These are phyloP conservation scores for Zosterops pallidus DNA, from an alignment of 2,113 vertebrate genomes.

Conservation along the genomic window DNA sequence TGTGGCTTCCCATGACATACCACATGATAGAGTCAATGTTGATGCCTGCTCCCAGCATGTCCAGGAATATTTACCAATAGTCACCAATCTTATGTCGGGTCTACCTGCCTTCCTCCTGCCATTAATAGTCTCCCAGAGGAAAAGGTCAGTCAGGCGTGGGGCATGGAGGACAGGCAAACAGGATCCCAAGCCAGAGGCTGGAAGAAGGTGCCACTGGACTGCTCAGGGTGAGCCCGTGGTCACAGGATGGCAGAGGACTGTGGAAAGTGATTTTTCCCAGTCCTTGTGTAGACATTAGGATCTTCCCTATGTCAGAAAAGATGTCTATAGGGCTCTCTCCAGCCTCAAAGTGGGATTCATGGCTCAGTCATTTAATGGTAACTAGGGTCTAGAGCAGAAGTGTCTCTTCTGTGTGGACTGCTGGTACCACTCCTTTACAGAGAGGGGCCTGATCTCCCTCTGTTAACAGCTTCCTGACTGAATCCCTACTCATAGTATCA, in stretches of 20 bases:
- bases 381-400: neutral
- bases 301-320: neutral
- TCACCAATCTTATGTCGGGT: fast-evolving
- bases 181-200: neutral
- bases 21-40: neutral
- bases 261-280: neutral
- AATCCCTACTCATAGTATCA: neutral
- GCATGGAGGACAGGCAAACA: fast-evolving
- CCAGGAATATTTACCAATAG: neutral
- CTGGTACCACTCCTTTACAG: neutral
- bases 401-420: neutral
- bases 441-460: neutral
- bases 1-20: neutral
- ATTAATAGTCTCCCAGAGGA: neutral
- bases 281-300: neutral
- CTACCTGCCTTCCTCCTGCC: fast-evolving
- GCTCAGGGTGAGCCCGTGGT: neutral
- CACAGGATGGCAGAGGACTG: neutral
- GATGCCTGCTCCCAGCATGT: fast-evolving
- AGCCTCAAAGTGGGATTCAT: neutral
- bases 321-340: fast-evolving
- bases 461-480: neutral
- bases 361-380: neutral
- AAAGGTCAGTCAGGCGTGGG: fast-evolving
- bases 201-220: neutral